Conservation (phyloP, 2,888 invertebrate genomes). For the Celastrina argiolus region DNA sequence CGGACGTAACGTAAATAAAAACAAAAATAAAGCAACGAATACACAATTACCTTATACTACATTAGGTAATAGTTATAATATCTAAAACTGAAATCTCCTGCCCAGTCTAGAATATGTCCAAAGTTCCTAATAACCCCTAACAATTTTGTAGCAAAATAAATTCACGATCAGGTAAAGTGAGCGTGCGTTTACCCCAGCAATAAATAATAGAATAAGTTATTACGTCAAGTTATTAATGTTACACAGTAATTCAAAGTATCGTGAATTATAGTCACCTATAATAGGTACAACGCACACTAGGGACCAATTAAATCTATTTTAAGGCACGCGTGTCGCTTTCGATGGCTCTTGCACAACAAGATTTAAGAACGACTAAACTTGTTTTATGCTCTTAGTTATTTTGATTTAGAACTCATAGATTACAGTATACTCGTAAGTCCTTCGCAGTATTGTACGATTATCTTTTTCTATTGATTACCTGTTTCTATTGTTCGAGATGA, state of each 20-base stretch:
- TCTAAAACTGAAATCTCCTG: neutral
- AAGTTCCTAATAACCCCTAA: neutral
- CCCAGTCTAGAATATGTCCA: neutral
- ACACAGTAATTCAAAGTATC: slow-evolving; percentile 14
- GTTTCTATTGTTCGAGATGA: too few species aligned
- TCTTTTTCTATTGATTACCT: too few species aligned
- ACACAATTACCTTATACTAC: too few species aligned
- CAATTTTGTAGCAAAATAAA: neutral
- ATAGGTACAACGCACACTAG: slow-evolving; percentile 11
- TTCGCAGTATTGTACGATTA: too few species aligned
- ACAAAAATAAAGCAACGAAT: too few species aligned
- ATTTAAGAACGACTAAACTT: slow-evolving; percentile 20
- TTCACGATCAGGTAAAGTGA: neutral
- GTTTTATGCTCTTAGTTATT: slow-evolving; percentile 16
- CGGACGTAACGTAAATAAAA: too few species aligned
- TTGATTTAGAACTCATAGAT: neutral
- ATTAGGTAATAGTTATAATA: too few species aligned
- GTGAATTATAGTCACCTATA: slow-evolving; percentile 20
- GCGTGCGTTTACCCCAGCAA: neutral
- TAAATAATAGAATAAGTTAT: neutral
- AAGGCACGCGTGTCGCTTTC: slow-evolving; percentile 21
- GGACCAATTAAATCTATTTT: slow-evolving; percentile 23
- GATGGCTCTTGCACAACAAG: slow-evolving; percentile 19
- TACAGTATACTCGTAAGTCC: neutral
- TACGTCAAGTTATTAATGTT: slow-evolving; percentile 21